Conservation (phyloP, 2,888 invertebrate species). For the Ptilodon capucinus region DNA sequence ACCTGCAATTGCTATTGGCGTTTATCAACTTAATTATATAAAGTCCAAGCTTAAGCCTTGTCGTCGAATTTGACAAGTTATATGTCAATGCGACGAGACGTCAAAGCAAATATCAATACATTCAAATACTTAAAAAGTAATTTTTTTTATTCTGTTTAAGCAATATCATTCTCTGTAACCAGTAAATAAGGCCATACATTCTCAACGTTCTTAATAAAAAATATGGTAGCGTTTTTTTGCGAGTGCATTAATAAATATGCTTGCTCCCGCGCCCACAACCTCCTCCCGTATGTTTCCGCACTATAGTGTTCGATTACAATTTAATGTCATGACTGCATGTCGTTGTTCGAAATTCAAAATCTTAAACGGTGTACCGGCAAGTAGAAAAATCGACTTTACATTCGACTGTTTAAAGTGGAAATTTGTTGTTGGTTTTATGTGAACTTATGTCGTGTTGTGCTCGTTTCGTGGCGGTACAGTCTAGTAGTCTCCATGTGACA, state of each 20-base stretch:
- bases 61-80: too few relatives aligned
- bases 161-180: background rate
- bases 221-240: slow-evolving; percentile 28
- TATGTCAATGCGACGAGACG: too few relatives aligned
- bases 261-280: slow-evolving; percentile 28
- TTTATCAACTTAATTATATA: background rate
- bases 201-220: background rate
- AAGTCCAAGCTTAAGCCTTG: too few relatives aligned
- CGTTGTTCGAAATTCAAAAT: slow-evolving; percentile 64
- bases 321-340: slow-evolving; percentile 74
- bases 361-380: slow-evolving; percentile 35
- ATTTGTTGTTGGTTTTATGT: slow-evolving; percentile 12
- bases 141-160: background rate
- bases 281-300: slow-evolving; percentile 34
- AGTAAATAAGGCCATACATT: background rate
- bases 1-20: slow-evolving; percentile 1
- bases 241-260: slow-evolving; percentile 25
- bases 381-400: slow-evolving; percentile 34
- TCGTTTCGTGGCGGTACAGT: slow-evolving; percentile 61
- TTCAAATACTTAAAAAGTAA: too few relatives aligned
- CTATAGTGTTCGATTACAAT: slow-evolving; percentile 79
- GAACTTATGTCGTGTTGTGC: slow-evolving; percentile 29
- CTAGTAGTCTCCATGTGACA: slow-evolving; percentile 62
- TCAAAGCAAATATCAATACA: too few relatives aligned
- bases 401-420: slow-evolving; percentile 12